Evolutionary conservation across 1,140 invertebrate species (phyloP).

Genomic region (Adelges cooleyi): DNA sequence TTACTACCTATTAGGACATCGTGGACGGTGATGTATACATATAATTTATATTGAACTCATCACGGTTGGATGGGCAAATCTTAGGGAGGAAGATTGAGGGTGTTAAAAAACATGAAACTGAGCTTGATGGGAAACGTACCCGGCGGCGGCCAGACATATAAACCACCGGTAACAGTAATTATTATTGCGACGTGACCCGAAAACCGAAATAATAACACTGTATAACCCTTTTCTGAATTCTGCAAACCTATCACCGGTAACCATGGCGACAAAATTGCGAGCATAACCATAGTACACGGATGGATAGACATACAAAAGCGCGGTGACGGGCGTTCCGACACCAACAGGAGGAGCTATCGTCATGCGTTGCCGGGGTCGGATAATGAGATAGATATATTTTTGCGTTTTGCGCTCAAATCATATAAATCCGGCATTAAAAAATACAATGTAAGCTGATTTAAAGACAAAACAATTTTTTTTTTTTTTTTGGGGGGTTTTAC

Average conservation of each 20-base stretch:
- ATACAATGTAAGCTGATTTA: no score
- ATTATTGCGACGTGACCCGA: conserved; percentile 26
- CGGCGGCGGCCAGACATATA: neutral
- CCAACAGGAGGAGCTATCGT: no score
- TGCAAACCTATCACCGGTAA: neutral
- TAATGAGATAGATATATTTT: conserved; percentile 5
- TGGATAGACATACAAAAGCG: conserved; percentile 7
- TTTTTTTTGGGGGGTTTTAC: conserved; percentile 30
- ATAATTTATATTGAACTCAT: neutral
- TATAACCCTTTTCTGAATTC: conserved; percentile 20
- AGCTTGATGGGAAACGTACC: neutral
- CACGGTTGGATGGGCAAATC: neutral
- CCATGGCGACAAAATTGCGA: conserved; percentile 11
- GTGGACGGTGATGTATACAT: neutral
- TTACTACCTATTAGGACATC: no score
- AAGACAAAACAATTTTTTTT: no score
- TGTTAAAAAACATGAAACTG: neutral
- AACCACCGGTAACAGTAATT: neutral
- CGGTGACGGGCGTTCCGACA: neutral
- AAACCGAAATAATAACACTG: conserved; percentile 22
- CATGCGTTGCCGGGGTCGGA: neutral
- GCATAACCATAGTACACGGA: neutral
- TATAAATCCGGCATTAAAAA: no score
- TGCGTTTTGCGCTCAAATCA: neutral
- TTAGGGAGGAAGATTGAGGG: neutral